Evolutionary conservation across 2,113 vertebrate genomes (phyloP).

Genomic region (Piaya cayana): DNA sequence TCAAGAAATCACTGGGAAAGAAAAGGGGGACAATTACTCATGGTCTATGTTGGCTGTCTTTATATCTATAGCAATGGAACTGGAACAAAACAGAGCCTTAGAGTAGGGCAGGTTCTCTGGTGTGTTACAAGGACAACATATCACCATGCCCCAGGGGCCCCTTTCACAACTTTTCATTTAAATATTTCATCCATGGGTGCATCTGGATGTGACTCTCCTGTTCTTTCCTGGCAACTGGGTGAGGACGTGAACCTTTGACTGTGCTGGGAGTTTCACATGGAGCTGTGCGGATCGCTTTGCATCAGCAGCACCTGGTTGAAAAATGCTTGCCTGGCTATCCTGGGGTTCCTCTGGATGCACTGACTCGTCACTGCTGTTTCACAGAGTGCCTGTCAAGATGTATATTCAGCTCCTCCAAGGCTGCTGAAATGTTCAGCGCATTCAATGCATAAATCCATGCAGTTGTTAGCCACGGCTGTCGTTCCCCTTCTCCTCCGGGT

Average conservation of each 20-base stretch:
- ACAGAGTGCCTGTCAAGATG: neutral
- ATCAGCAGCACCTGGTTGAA: neutral
- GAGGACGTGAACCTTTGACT: neutral
- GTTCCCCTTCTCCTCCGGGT: neutral
- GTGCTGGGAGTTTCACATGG: rapidly evolving
- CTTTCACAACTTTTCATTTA: neutral
- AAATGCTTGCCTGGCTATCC: neutral
- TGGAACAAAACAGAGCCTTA: neutral
- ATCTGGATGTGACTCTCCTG: neutral
- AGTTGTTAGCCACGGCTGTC: neutral
- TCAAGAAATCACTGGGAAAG: neutral
- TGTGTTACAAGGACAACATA: neutral
- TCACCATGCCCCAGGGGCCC: neutral
- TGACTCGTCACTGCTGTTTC: neutral
- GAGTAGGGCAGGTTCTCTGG: neutral
- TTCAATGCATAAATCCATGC: neutral
- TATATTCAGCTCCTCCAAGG: neutral
- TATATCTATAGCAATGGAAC: neutral
- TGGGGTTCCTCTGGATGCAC: neutral
- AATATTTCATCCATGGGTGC: neutral
- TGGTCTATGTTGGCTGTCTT: neutral
- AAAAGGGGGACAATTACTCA: neutral
- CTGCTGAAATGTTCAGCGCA: neutral
- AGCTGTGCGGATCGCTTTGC: neutral
- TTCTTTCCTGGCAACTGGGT: neutral